A percentile compares a stretch with the other conserved stretches of the same genome.
Conservation (phyloP, 2,797 vertebrate genomes). For the Sus cebifrons region DNA sequence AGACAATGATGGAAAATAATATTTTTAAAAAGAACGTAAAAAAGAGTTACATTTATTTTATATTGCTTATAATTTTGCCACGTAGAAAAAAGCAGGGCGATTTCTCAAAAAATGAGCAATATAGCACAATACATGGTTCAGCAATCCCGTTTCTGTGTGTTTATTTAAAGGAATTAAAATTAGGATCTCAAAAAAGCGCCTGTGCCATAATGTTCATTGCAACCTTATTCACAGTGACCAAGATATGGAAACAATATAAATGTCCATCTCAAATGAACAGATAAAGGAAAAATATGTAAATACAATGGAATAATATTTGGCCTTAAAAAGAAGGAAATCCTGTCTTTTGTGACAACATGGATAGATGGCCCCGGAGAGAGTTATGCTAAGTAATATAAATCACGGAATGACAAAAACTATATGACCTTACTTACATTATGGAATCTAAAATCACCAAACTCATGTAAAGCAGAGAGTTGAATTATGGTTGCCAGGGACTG, state of each 20-base stretch:
- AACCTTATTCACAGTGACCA: too few species aligned
- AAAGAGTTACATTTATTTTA: background rate
- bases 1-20: too few species aligned
- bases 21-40: too few species aligned
- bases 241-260: background rate
- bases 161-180: too few species aligned
- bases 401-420: background rate
- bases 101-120: too few species aligned
- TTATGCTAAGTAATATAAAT: background rate
- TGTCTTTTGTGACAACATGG: background rate
- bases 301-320: background rate
- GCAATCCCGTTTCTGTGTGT: too few species aligned
- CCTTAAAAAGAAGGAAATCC: background rate
- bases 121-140: too few species aligned
- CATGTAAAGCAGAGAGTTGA: background rate
- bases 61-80: background rate
- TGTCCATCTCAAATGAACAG: background rate
- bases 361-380: background rate
- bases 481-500: background rate
- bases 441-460: background rate
- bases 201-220: too few species aligned
- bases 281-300: background rate
- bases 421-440: background rate
- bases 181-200: too few species aligned
- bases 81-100: background rate